Percentiles rank a stretch among this genome's conserved stretches.
Evolutionary conservation across 2,113 vertebrate species (phyloP).

Genomic region (Mastomys coucha): DNA sequence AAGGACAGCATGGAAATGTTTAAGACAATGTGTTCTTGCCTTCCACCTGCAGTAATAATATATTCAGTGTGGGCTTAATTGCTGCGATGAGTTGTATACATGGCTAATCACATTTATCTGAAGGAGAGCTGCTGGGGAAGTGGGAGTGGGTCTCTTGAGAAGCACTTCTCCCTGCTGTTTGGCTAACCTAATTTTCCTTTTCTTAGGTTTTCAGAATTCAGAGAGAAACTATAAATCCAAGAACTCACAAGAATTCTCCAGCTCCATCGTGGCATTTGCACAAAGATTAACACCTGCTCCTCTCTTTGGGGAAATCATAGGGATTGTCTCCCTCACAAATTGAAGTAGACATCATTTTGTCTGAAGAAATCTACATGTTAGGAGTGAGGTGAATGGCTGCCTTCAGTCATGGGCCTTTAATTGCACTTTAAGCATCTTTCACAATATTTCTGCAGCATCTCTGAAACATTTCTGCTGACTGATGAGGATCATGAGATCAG

Average conservation of each 20-base stretch:
- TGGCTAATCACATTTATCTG: constrained; percentile 33
- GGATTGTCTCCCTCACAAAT: neutral
- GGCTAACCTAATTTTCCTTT: constrained; percentile 14
- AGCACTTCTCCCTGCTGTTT: constrained; percentile 21
- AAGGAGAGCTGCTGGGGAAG: constrained; percentile 43
- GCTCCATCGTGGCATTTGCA: neutral
- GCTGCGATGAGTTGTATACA: neutral
- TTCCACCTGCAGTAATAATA: neutral
- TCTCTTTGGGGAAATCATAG: constrained; percentile 71
- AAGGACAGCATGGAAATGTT: neutral
- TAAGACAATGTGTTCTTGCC: neutral
- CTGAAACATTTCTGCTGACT: neutral
- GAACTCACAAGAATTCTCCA: constrained; percentile 16
- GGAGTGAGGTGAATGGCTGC: neutral
- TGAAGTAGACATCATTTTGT: neutral
- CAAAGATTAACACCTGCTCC: constrained; percentile 49
- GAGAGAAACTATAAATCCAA: neutral
- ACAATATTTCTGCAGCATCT: neutral
- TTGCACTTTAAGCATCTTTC: constrained; percentile 22
- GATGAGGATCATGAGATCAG: neutral
- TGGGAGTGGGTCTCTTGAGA: neutral
- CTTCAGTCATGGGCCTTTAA: neutral
- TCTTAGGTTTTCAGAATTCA: neutral
- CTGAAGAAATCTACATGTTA: constrained; percentile 51
- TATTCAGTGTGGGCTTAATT: neutral